Evolutionary conservation across 2,113 vertebrate genomes (phyloP), one percentile per base, ranked within the genome.

Genomic region (Proterorhinus semilunaris): DNA sequence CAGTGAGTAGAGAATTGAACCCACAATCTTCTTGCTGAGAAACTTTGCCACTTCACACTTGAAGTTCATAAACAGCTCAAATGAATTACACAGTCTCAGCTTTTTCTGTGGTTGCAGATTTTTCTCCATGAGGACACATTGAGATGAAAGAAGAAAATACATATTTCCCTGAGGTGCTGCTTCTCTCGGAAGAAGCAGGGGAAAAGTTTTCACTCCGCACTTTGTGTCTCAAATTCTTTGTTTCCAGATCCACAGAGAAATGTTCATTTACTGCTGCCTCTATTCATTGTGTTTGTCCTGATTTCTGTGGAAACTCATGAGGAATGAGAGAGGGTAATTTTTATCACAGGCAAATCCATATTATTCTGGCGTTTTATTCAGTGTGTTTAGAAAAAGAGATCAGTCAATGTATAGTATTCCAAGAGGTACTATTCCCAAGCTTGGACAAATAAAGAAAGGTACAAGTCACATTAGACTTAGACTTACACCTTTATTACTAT

Each of bases 231-330:
- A 59, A 48, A 74, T n/a, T 48, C 54, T 68, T 72, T 78, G 48
- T 70, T 74, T 74, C 45, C 46, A 36, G 48, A 65, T 63, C 44
- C 64, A 27, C 21, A 1, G 74, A 83, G 62, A 68, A 66, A 78
- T 75, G 11, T 77, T 55, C 71, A 69, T 81, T 74, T 63, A 78
- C 44, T 62, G 46, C 62, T 65, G 50, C 43, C 59, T 82, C 52
- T 73, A 13, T 72, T 84, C 45, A 10, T 43, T 72, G 54, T 65
- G 47, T 76, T 71, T 66, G 72, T 72, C 67, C 72, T 73, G 53
- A 61, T 80, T 80, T 53, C 66, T 17, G 47, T n/a, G 21, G 57
- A 59, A 74, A 82, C 75, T 46, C 74, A 79, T 11, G n/a, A 66
- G 44, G 67, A 59, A 51, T 16, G 63, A 54, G 68, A 64, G 71